Conservation (phyloP, 2,888 invertebrate species). For the Hypercompe scribonia region DNA sequence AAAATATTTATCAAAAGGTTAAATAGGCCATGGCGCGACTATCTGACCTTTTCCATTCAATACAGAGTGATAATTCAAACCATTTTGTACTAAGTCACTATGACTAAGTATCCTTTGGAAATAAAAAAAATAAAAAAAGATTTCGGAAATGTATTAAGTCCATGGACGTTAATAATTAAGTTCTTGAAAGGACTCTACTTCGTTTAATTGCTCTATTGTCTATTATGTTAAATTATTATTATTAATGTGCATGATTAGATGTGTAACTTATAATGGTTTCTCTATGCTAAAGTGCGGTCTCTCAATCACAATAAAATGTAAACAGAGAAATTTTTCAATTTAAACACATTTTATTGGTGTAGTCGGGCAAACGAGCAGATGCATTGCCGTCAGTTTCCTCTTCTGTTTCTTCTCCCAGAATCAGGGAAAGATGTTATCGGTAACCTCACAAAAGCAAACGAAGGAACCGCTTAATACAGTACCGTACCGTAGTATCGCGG, state of each 20-base stretch:
- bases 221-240: background rate
- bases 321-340: too few species aligned
- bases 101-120: slow-evolving; percentile 19
- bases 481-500: too few species aligned
- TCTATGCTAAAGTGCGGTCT: too few species aligned
- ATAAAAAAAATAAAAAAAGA: background rate
- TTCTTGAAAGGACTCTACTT: background rate
- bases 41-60: slow-evolving; percentile 49
- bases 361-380: too few species aligned
- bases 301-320: too few species aligned
- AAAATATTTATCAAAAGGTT: slow-evolving; percentile 39
- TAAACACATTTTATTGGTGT: too few species aligned
- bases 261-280: too few species aligned
- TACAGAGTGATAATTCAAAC: slow-evolving; percentile 46
- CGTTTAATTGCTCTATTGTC: background rate
- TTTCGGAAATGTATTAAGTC: background rate
- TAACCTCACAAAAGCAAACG: too few species aligned
- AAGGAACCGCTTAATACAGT: too few species aligned
- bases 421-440: too few species aligned
- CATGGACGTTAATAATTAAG: background rate
- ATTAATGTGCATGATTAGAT: background rate
- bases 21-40: slow-evolving; percentile 59
- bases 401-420: too few species aligned
- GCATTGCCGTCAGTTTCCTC: too few species aligned
- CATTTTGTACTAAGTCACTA: slow-evolving; percentile 49